Base-by-base conservation (phyloP, 1,140 invertebrate species). In the Drosophila burlai region DNA sequence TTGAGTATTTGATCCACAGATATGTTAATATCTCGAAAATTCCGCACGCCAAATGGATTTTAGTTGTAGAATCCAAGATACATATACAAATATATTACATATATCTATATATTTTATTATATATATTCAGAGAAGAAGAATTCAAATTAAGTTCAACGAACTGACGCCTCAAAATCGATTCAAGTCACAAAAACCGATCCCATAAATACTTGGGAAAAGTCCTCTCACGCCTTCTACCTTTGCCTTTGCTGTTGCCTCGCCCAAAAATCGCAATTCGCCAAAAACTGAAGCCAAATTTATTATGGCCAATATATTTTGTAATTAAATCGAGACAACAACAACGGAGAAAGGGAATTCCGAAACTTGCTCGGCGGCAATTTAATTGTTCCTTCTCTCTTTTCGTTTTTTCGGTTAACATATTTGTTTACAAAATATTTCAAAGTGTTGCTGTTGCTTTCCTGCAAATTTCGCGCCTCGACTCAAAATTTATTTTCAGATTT, bases 271-370 rank as follows among this genome's bases (percentile, higher is more conserved):
- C 40, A 45, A 52, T 34, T 69, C 46, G 46, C 46, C 66, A 65
- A 69, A 69, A 65, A 71, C 40, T 54, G 64, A 68, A 77, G 38
- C 63, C 63, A 61, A 77, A 68, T 77, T 77, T 77, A 77, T 77
- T 77, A 60, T 57, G 64, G 74, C 57, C 63, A 77, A 77, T 77
- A 77, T 77, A 77, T 76, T 77, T 68, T 77, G 75, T 77, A 77
- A 77, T 77, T 76, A 76, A 77, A 68, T 76, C 31, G 63, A 21
- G 42, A 29, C 52, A 40, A 47, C 52, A 34, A 55, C 36, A 43
- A 43, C 47, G 49, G 71, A 55, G 57, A 77, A 77, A 61, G 63
- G 75, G 50, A 77, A 77, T 78, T 50, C 65, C 64, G 49, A 54
- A 54, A 68, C 74, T 38, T 16, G 55, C 47, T 58, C 52, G 54